phyloP scores from a whole-genome alignment of 2,113 vertebrate genomes.

The Ptilonorhynchus violaceus region DNA sequence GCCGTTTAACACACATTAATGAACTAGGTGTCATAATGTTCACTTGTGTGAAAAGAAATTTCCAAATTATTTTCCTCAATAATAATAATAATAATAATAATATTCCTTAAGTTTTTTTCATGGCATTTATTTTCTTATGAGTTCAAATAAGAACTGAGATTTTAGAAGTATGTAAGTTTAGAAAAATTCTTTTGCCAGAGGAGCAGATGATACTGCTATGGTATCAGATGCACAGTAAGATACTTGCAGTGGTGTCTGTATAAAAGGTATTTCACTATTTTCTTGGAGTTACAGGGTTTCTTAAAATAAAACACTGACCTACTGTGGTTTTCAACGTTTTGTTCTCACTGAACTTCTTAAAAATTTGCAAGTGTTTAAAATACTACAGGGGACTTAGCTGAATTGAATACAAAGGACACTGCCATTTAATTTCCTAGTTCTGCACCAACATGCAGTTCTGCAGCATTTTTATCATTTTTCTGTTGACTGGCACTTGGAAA shows the following conservation, averaged over 20 bases:
- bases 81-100: neutral
- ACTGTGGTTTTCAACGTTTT: neutral
- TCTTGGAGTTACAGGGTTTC: neutral
- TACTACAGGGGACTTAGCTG: neutral
- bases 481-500: slow-evolving; percentile 34
- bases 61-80: neutral
- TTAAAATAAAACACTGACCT: neutral
- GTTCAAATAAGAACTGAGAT: neutral
- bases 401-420: neutral
- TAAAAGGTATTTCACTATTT: neutral
- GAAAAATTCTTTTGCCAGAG: neutral
- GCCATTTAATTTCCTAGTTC: neutral
- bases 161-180: neutral
- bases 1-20: neutral
- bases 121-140: neutral
- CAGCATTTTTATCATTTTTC: slow-evolving; percentile 7
- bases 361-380: neutral
- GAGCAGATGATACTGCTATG: neutral
- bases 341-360: neutral
- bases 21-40: neutral
- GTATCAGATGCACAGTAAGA: neutral
- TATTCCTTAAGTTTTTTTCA: neutral
- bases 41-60: neutral
- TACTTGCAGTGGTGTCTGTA: neutral
- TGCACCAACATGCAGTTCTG: neutral